Percentiles rank a stretch among this genome's conserved stretches.
phyloP scores from a whole-genome alignment of 2,113 vertebrate species.

The Cochlearius cochlearius region DNA sequence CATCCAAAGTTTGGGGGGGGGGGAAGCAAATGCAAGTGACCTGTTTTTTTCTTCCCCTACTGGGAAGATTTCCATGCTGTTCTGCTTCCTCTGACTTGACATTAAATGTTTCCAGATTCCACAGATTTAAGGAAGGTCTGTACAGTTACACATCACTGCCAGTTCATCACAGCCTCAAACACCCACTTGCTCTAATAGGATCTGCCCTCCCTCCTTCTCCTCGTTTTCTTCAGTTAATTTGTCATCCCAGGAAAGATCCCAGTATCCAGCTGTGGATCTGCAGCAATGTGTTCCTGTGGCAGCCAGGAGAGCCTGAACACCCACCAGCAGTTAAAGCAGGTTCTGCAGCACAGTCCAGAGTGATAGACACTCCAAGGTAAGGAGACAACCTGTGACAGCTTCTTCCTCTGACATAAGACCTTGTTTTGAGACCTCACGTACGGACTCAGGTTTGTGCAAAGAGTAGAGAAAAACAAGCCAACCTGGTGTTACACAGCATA shows the following conservation, averaged over 20 bases:
- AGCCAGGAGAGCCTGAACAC: background rate
- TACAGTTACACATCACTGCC: background rate
- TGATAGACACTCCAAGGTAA: accelerated
- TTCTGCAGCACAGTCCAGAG: background rate
- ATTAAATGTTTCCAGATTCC: background rate
- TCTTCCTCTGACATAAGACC: background rate
- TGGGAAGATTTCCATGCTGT: background rate
- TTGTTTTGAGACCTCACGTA: background rate
- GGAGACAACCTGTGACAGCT: background rate
- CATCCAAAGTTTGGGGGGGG: background rate
- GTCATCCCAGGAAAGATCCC: background rate
- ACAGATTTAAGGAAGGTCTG: background rate
- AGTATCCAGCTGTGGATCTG: background rate
- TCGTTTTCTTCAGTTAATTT: background rate
- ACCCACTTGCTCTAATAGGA: background rate
- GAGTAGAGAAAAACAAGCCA: background rate
- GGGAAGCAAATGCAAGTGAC: background rate
- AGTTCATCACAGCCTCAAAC: background rate
- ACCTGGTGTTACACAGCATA: accelerated
- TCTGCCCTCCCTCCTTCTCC: background rate
- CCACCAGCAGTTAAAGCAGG: background rate
- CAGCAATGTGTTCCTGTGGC: background rate
- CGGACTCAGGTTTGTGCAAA: background rate
- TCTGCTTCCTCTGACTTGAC: background rate
- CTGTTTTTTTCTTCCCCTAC: background rate